Percentiles rank a stretch among this genome's conserved stretches.
Evolutionary conservation across 2,797 vertebrate genomes (phyloP).

Genomic region (Argentina silus): DNA sequence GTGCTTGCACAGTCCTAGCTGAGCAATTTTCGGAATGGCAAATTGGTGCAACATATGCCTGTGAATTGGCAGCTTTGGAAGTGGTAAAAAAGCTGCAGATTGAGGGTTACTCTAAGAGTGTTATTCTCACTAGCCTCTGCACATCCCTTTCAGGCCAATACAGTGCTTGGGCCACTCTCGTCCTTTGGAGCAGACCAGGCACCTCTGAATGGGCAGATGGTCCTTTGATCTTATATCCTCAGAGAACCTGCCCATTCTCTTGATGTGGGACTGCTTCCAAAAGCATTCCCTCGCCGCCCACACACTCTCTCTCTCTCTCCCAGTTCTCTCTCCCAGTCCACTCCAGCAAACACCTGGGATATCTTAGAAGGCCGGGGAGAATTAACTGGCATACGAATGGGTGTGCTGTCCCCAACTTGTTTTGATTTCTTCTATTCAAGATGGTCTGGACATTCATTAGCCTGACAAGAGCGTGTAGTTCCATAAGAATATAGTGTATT

Average conservation of each 20-base stretch:
- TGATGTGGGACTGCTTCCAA: conserved; percentile 67
- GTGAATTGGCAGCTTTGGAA: conserved; percentile 40
- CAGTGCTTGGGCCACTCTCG: background rate
- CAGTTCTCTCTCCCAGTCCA: conserved; percentile 8
- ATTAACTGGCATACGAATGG: too few relatives aligned
- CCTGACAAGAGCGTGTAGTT: background rate
- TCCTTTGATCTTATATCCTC: conserved; percentile 77
- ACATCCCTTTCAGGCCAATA: conserved; percentile 36
- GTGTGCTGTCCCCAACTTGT: conserved; percentile 35
- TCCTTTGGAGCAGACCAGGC: conserved; percentile 43
- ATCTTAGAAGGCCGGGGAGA: too few relatives aligned
- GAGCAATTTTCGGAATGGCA: conserved; percentile 7
- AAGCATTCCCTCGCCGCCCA: conserved; percentile 18
- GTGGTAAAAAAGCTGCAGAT: conserved; percentile 53
- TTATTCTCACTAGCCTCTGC: conserved; percentile 42
- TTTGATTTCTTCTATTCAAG: conserved; percentile 52
- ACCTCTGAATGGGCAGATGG: conserved; percentile 72
- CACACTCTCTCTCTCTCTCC: conserved; percentile 4
- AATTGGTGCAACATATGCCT: conserved; percentile 47
- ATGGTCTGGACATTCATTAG: conserved; percentile 70
- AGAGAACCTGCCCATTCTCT: conserved; percentile 73
- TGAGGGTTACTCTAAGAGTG: conserved; percentile 53
- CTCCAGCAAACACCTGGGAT: too few relatives aligned
- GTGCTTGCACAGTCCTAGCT: background rate
- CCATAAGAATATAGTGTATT: conserved; percentile 58